These are phyloP conservation scores for Gymnopithys bicolor DNA, from an alignment of 2,797 vertebrate genomes.

Conservation along the genomic window DNA sequence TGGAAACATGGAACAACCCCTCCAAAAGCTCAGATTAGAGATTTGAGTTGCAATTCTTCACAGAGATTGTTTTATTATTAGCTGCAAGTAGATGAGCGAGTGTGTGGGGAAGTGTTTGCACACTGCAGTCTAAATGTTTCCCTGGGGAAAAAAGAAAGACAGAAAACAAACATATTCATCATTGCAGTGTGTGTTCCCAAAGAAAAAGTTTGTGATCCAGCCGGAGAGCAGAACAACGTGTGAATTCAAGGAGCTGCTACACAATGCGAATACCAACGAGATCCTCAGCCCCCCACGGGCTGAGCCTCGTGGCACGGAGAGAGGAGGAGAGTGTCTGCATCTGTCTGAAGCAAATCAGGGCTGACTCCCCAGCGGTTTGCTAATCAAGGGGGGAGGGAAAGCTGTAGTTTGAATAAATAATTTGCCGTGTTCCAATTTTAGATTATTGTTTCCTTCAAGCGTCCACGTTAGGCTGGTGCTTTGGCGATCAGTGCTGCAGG, in stretches of 20 bases:
- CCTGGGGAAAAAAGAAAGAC: not conserved
- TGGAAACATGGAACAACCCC: not conserved
- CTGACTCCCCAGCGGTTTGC: constrained; percentile 36
- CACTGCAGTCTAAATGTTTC: not conserved
- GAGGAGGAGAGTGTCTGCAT: not conserved
- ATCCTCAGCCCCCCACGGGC: constrained; percentile 18
- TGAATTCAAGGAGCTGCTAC: constrained; percentile 21
- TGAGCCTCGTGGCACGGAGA: not conserved
- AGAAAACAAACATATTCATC: constrained; percentile 25
- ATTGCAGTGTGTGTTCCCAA: not conserved
- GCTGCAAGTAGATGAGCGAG: not conserved
- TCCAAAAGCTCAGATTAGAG: not conserved
- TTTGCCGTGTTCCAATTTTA: constrained; percentile 33
- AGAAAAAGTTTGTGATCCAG: constrained; percentile 50
- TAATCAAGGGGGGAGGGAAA: constrained; percentile 55
- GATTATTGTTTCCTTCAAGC: constrained; percentile 5
- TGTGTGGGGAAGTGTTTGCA: not conserved
- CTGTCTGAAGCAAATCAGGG: constrained; percentile 56
- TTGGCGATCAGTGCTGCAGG: not conserved
- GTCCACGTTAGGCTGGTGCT: not conserved
- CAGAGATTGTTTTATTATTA: not conserved
- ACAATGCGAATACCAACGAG: constrained; percentile 33
- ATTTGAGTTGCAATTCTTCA: not conserved
- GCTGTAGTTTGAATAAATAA: constrained; percentile 60
- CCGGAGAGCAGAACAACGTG: not conserved